Conservation (phyloP, 2,113 vertebrate species). For the Heterochromis multidens region DNA sequence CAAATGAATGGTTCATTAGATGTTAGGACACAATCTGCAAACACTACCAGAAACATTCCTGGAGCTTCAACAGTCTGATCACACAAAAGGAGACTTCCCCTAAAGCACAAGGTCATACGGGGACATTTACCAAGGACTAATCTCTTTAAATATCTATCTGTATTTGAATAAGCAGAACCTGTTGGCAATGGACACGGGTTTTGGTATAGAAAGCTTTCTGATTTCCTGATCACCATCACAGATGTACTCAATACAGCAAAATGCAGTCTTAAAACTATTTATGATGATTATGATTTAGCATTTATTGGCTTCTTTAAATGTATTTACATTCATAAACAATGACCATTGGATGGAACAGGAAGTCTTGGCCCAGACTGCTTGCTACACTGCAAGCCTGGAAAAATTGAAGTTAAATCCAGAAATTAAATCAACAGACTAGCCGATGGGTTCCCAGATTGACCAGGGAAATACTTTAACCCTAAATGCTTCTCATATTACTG, state of each 20-base stretch:
- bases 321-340: neutral
- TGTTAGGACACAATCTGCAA: neutral
- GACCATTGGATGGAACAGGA: neutral
- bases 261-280: neutral
- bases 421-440: neutral
- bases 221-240: neutral
- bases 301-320: neutral
- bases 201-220: neutral
- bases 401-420: neutral
- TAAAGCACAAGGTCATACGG: neutral
- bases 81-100: neutral
- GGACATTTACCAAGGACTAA: neutral
- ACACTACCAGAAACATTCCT: neutral
- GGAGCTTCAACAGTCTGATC: neutral
- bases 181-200: accelerated
- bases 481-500: neutral
- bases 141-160: neutral
- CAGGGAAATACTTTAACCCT: too few relatives aligned
- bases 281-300: neutral
- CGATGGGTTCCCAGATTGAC: neutral
- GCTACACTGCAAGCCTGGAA: neutral
- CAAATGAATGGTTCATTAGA: neutral
- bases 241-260: neutral
- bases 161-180: neutral
- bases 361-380: neutral